Evolutionary conservation across 2,888 invertebrate species (phyloP).

Genomic region (Lingula anatina): DNA sequence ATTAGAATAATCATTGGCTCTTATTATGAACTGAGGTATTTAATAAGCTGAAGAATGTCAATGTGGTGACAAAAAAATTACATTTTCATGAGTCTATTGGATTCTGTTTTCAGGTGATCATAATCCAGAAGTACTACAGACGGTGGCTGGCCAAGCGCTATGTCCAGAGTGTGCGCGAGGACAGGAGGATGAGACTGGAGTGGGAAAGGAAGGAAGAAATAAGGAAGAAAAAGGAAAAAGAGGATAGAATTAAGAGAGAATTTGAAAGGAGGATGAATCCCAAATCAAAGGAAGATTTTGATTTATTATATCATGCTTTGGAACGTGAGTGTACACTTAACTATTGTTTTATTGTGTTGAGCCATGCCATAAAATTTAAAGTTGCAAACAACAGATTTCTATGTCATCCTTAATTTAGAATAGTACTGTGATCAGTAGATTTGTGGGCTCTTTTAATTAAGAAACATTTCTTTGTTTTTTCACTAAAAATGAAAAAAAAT

Average conservation of each 20-base stretch:
- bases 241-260: slow-evolving; percentile 46
- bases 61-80: no score
- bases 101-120: slow-evolving; percentile 37
- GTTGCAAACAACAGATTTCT: no score
- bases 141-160: slow-evolving; percentile 51
- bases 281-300: slow-evolving; percentile 51
- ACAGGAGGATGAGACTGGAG: slow-evolving; percentile 38
- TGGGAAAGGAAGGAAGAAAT: slow-evolving; percentile 48
- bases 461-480: no score
- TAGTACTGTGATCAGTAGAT: no score
- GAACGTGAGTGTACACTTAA: slow-evolving; percentile 52
- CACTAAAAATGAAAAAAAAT: no score
- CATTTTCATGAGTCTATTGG: no score
- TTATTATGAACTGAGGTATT: no score
- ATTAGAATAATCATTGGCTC: no score
- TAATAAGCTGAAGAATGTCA: no score
- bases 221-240: slow-evolving; percentile 46
- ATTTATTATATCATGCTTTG: slow-evolving; percentile 49
- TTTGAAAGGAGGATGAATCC: slow-evolving; percentile 52
- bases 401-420: no score
- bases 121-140: slow-evolving; percentile 51
- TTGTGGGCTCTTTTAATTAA: no score
- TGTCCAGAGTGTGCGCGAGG: slow-evolving; percentile 41
- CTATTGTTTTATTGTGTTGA: not conserved
- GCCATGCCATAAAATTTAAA: no score